Conservation (phyloP, 1,140 invertebrate genomes). For the Diorhabda sublineata region DNA sequence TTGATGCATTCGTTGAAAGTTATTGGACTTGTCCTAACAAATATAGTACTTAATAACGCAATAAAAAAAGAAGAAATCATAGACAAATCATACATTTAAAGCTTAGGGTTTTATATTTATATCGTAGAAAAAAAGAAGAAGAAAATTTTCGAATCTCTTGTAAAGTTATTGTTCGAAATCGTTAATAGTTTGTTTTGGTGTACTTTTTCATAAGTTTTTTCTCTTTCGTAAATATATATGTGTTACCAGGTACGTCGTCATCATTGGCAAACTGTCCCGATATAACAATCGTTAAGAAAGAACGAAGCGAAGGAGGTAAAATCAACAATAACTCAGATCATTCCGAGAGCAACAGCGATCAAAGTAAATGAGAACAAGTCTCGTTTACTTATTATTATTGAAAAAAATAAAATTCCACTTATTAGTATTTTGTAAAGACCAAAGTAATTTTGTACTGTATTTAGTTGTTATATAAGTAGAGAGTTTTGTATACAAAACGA, state of each 20-base stretch:
- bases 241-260: slow-evolving; percentile 19
- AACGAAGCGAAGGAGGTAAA: slow-evolving; percentile 48
- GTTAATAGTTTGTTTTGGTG: no score
- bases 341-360: slow-evolving; percentile 41
- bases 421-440: slow-evolving; percentile 48
- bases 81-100: no score
- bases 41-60: no score
- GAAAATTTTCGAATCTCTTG: no score
- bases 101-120: no score
- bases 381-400: neutral
- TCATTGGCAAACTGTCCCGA: slow-evolving; percentile 59
- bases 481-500: neutral
- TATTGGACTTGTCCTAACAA: no score
- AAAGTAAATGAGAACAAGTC: slow-evolving; percentile 29
- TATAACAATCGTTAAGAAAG: slow-evolving; percentile 60
- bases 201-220: no score
- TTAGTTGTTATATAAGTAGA: slow-evolving; percentile 23
- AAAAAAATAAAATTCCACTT: slow-evolving; percentile 31
- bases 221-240: no score
- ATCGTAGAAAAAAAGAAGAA: no score
- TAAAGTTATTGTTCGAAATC: no score
- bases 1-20: no score
- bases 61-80: no score
- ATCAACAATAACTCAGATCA: slow-evolving; percentile 49
- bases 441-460: slow-evolving; percentile 45